These are phyloP conservation scores for Gambusia yucatana DNA, from an alignment of 2,797 vertebrate species.

Conservation along the genomic window DNA sequence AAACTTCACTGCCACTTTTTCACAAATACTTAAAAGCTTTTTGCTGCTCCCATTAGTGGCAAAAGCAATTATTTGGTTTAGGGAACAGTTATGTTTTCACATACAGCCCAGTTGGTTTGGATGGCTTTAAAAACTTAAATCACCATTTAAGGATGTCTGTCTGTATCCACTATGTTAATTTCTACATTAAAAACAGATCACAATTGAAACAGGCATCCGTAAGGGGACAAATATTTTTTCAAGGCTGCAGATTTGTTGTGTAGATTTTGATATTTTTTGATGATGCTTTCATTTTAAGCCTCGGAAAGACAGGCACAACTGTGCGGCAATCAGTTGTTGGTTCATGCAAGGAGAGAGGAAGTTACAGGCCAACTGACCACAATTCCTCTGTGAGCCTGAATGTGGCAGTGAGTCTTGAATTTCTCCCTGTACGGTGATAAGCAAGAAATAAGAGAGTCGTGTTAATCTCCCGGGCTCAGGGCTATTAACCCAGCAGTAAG, in stretches of 20 bases:
- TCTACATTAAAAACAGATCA: not conserved
- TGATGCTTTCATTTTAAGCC: not conserved
- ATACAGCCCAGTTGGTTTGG: not conserved
- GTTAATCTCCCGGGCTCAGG: slow-evolving; percentile 30
- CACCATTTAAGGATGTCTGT: not conserved
- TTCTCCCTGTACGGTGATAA: slow-evolving; percentile 2
- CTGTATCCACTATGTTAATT: not conserved
- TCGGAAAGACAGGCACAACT: slow-evolving; percentile 4
- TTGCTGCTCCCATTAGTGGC: too few relatives aligned
- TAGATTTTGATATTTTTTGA: not conserved
- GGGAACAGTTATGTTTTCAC: too few relatives aligned
- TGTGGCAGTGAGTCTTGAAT: slow-evolving; percentile 16
- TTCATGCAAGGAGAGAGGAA: slow-evolving; percentile 43
- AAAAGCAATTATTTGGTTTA: too few relatives aligned
- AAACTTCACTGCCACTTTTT: too few relatives aligned
- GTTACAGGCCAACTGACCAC: slow-evolving; percentile 22
- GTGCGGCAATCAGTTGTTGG: slow-evolving; percentile 23
- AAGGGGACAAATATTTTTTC: not conserved
- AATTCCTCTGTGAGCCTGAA: slow-evolving; percentile 15
- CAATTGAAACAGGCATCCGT: not conserved
- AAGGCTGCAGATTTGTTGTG: not conserved
- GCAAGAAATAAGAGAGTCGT: slow-evolving; percentile 26
- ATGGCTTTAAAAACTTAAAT: not conserved
- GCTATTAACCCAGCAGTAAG: slow-evolving; percentile 43
- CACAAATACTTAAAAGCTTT: too few relatives aligned